phyloP scores from a whole-genome alignment of 1,140 invertebrate genomes.

The Drosophila albomicans region DNA sequence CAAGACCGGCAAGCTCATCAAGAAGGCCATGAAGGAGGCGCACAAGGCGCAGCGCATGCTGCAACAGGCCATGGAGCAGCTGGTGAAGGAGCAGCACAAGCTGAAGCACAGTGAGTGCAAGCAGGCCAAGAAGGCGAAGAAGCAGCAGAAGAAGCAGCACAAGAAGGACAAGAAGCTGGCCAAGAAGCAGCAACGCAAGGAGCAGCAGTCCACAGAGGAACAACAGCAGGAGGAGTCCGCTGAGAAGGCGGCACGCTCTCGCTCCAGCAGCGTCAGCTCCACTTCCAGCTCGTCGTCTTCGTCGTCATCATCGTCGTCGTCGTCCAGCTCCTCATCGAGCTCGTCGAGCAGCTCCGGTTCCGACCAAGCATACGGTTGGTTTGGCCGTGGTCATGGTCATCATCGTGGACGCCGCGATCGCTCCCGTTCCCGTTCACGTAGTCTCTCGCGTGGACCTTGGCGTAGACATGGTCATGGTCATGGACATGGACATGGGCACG shows the following conservation, averaged over 20 bases:
- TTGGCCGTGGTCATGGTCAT: conserved; percentile 18
- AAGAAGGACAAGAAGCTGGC: conserved; percentile 54
- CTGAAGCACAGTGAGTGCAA: conserved; percentile 9
- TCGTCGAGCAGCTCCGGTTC: conserved; percentile 37
- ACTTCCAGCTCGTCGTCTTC: conserved; percentile 41
- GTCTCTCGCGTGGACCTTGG: conserved; percentile 36
- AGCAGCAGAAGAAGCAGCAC: conserved; percentile 44
- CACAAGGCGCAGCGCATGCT: conserved; percentile 63
- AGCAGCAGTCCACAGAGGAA: background rate
- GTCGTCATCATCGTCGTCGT: conserved; percentile 36
- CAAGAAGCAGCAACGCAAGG: conserved; percentile 24
- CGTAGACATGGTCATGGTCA: conserved; percentile 35
- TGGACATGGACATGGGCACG: conserved; percentile 21
- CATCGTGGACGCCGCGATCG: conserved; percentile 27
- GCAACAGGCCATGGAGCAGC: conserved; percentile 48
- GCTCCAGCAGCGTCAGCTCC: conserved; percentile 52
- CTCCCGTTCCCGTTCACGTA: conserved; percentile 35
- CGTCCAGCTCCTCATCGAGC: conserved; percentile 38
- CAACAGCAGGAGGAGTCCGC: conserved; percentile 1
- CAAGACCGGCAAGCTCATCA: conserved; percentile 23
- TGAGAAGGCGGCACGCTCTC: conserved; percentile 17
- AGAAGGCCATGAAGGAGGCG: conserved; percentile 66
- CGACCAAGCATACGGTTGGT: conserved; percentile 3
- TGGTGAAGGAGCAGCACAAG: conserved; percentile 45
- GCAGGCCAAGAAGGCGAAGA: conserved; percentile 33